phyloP scores from a whole-genome alignment of 1,140 invertebrate genomes.

The Caenorhabditis latens region DNA sequence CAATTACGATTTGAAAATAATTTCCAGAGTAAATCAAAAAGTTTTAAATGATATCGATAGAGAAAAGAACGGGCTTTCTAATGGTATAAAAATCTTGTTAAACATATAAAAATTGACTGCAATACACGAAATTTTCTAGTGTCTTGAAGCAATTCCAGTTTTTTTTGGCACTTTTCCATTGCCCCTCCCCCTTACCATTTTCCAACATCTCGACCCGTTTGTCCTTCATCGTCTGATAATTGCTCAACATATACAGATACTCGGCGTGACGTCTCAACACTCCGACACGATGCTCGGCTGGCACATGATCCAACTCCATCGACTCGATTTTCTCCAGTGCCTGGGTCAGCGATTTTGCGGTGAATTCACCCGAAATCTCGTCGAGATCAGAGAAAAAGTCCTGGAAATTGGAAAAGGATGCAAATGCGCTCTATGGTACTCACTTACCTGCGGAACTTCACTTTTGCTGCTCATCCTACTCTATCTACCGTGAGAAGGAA shows the following conservation, averaged over 20 bases:
- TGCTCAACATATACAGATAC: slow-evolving; percentile 43
- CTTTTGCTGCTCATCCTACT: no score
- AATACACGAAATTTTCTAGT: no score
- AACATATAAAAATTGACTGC: no score
- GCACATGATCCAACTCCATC: neutral
- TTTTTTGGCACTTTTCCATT: neutral
- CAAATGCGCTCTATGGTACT: no score
- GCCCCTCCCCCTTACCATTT: neutral
- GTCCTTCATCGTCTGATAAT: slow-evolving; percentile 8
- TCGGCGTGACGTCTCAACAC: slow-evolving; percentile 49
- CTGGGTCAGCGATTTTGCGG: neutral
- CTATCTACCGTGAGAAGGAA: no score
- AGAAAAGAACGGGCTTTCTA: no score
- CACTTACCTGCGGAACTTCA: no score
- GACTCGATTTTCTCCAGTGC: neutral
- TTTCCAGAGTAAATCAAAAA: no score
- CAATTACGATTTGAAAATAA: no score
- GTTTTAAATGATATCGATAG: no score
- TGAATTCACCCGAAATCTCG: neutral
- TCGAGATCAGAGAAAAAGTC: slow-evolving; percentile 23
- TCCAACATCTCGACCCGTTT: slow-evolving; percentile 19
- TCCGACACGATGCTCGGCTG: slow-evolving; percentile 26
- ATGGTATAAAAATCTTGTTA: no score
- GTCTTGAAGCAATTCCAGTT: no score
- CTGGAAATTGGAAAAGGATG: neutral